phyloP scores from a whole-genome alignment of 2,797 vertebrate species.

The Chrysocyon brachyurus region DNA sequence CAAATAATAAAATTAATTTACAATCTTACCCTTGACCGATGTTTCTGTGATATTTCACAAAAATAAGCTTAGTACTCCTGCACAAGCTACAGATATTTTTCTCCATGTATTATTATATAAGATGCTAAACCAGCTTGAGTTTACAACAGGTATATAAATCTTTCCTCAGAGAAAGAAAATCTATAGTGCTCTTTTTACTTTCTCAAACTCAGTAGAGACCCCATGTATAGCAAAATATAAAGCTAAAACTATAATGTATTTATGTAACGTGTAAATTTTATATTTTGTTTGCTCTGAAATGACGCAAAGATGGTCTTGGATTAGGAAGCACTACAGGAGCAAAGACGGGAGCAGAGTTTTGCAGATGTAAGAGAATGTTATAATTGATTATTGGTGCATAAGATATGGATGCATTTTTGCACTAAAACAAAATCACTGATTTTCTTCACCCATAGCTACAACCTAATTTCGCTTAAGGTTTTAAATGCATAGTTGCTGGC shows the following conservation, averaged over 20 bases:
- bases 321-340: background rate
- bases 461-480: background rate
- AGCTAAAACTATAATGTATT: background rate
- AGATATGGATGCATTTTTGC: background rate
- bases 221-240: background rate
- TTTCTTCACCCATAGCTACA: background rate
- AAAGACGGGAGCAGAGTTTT: background rate
- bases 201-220: background rate
- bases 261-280: constrained; percentile 4
- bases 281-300: background rate
- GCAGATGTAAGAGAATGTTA: background rate
- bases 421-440: background rate
- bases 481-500: background rate
- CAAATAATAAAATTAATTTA: background rate
- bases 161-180: background rate
- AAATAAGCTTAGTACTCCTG: background rate
- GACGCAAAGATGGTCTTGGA: background rate
- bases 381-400: background rate
- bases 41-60: background rate
- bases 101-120: background rate
- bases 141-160: background rate
- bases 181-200: background rate
- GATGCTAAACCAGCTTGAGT: background rate
- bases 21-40: background rate
- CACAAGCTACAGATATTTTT: background rate